Evolutionary conservation across 1,140 invertebrate species (phyloP), one percentile per base, ranked within the genome.

Genomic region (Galendromus occidentalis): DNA sequence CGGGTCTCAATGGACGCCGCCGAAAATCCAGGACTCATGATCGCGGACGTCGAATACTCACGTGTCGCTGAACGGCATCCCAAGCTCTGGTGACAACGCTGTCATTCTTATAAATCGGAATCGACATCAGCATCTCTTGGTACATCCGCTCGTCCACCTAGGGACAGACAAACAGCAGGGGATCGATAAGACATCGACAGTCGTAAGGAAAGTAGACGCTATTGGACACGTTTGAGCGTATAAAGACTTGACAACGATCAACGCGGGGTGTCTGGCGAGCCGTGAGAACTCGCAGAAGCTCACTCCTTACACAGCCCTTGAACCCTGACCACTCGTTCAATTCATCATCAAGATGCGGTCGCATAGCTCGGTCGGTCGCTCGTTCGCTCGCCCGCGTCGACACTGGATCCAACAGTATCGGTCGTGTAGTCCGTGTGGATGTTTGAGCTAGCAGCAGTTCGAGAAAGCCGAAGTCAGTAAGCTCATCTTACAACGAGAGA

Each of bases 61-160:
- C 80, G 33, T 74, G 78, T 65, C 73, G 81, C 71, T 91, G 87
- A 0, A 86, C 86, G 66, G 82, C 80, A 70, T 89, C 87, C 88
- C 88, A 92, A 1, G 87, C 85, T 42, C 82, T 78, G 12, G 83
- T 86, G 41, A 87, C 82, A 39, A 81, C 78, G 45, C 79, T 66
- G 39, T 72, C 71, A 47, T 72, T 71, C 12, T 67, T 67, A 64
- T 72, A 72, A 20, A 70, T 14, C n/a, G 64, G 68, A 22, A 91
- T 81, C 1, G 86, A 82, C 44, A 82, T 82, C 42, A 81, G 76
- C 87, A 91, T 87, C 75, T 86, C 84, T 66, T 83, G 81, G 69
- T 86, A 82, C 72, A 72, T 72, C 44, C 69, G 30, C 29, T 71
- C 72, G 47, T 72, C 72, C 39, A 72, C 71, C 71, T 72, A 18